Evolutionary conservation across 2,113 vertebrate species (phyloP), one percentile per base, ranked within the genome.

Genomic region (Coregonus clupeaformis): DNA sequence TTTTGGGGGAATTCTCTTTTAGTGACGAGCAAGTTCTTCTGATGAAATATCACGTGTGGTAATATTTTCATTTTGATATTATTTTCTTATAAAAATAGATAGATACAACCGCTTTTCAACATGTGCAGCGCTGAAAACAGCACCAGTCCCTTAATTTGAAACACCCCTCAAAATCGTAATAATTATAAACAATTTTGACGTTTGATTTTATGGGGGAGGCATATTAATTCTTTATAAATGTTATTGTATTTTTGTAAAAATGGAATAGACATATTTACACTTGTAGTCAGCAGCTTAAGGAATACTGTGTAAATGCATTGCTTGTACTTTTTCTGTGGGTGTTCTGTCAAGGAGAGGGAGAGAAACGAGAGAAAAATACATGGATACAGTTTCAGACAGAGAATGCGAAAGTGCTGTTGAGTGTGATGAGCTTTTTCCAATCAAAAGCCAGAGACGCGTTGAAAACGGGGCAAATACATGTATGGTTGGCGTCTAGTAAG

Each of bases 401-500:
- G 22, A 22, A 69, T 62, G 12, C 5, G 16, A 24, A 25, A 36
- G 13, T 65, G 73, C 30, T 65, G 71, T 71, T 75, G 70, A 72
- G 74, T 52, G 63, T 24, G 55, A 47, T 67, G 76, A 74, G 45
- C 60, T n/a, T 73, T 12, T 71, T 47, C 82, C 47, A 66, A 79
- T 77, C 71, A 82, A 59, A 59, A 76, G 60, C 70, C 69, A 68
- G 62, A 72, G 69, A 69, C 45, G 68, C 72, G 65, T 67, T 67
- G 59, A 72, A 68, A 71, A 73, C 66, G 80, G 69, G 81, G 69
- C 68, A 82, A 22, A 76, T 76, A n/a, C 1, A 27, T 74, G 1
- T 73, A 72, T 79, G 65, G 62, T 27, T 24, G 30, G 32, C 45
- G 59, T 59, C 55, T 65, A 67, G 69, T 84, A 82, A 84, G 88